Conservation (phyloP, 2,888 invertebrate species). For the Caenorhabditis becei region DNA sequence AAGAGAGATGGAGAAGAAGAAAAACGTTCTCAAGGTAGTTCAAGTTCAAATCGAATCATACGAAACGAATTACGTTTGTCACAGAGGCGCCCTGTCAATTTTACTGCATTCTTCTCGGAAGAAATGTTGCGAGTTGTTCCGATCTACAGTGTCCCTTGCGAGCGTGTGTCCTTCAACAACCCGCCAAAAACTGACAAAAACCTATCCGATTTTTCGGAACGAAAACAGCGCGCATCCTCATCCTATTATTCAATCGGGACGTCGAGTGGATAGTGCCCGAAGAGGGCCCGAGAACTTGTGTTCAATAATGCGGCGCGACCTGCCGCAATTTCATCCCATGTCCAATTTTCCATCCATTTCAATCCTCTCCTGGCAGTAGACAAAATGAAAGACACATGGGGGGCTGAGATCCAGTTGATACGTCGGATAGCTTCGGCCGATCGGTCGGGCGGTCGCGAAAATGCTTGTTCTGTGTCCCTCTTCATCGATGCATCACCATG, state of each 20-base stretch:
- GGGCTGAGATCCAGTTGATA: slow-evolving; percentile 48
- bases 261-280: slow-evolving; percentile 25
- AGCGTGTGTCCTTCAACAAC: slow-evolving; percentile 53
- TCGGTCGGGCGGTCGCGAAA: slow-evolving; percentile 23
- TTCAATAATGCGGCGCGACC: slow-evolving; percentile 19
- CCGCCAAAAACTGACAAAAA: neutral
- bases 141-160: slow-evolving; percentile 1
- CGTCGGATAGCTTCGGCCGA: slow-evolving; percentile 28
- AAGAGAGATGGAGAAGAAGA: slow-evolving; percentile 1
- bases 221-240: slow-evolving; percentile 32
- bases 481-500: slow-evolving; percentile 6
- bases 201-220: slow-evolving; percentile 36
- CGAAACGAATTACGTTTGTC: slow-evolving; percentile 51
- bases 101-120: slow-evolving; percentile 39
- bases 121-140: slow-evolving; percentile 36
- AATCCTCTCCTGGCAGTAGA: slow-evolving; percentile 1
- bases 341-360: slow-evolving; percentile 12
- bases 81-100: slow-evolving; percentile 36
- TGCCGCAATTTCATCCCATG: neutral
- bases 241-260: neutral
- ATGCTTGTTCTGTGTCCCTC: slow-evolving; percentile 51
- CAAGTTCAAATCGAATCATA: slow-evolving; percentile 55
- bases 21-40: slow-evolving; percentile 58
- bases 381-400: slow-evolving; percentile 4
- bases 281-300: slow-evolving; percentile 27